Percentiles rank a stretch among this genome's conserved stretches.
Evolutionary conservation across 2,113 vertebrate genomes (phyloP).

Genomic region (Phoxinus phoxinus): DNA sequence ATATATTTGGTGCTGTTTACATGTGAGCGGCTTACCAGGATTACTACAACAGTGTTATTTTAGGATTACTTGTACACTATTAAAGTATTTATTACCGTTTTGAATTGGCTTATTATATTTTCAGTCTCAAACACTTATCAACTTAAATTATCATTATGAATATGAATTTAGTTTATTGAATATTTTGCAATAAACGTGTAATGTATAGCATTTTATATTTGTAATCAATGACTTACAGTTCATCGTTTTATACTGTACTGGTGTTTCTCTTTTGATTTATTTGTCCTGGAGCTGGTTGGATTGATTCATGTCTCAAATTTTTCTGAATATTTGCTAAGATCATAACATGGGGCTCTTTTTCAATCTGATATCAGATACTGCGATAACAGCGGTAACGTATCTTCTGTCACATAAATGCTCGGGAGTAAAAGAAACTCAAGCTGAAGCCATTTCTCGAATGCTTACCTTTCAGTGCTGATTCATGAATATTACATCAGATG

Average conservation of each 20-base stretch:
- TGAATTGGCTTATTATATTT: background rate
- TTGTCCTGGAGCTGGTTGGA: background rate
- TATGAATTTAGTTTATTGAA: background rate
- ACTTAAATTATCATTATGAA: background rate
- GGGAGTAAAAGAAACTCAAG: background rate
- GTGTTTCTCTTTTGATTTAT: background rate
- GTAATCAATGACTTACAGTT: background rate
- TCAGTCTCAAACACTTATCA: background rate
- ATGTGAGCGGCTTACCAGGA: too few relatives aligned
- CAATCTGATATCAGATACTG: background rate
- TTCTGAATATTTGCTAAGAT: background rate
- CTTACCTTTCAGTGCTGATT: background rate
- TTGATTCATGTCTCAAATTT: background rate
- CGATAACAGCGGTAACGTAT: background rate
- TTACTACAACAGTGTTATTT: background rate
- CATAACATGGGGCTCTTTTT: background rate
- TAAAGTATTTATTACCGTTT: background rate
- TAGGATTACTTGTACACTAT: background rate
- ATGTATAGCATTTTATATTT: background rate
- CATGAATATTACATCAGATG: constrained; percentile 26
- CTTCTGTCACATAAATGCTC: constrained; percentile 26
- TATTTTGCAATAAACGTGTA: background rate
- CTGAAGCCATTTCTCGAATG: background rate
- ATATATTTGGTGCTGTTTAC: background rate
- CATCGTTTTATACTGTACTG: background rate